phyloP scores from a whole-genome alignment of 2,888 invertebrate genomes.

The Caenorhabditis sp. region DNA sequence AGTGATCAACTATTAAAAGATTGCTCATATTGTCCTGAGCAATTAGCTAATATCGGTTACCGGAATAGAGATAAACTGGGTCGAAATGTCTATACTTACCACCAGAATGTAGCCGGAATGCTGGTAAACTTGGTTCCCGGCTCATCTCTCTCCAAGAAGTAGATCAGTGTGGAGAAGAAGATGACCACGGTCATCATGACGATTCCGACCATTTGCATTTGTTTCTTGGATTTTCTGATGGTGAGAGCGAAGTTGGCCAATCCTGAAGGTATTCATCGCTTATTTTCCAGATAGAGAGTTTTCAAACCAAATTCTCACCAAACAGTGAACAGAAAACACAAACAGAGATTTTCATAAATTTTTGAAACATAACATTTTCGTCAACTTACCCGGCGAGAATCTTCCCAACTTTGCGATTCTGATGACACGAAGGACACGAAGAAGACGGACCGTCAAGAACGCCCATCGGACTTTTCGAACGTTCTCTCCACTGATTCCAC shows the following conservation, averaged over 20 bases:
- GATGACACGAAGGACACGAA: constrained; percentile 82
- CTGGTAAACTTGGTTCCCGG: constrained; percentile 82
- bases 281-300: too few species aligned
- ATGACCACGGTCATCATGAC: constrained; percentile 79
- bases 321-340: too few species aligned
- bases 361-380: too few species aligned
- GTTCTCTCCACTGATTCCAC: constrained; percentile 82
- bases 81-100: constrained; percentile 70
- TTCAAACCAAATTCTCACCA: too few species aligned
- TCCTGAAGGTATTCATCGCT: constrained; percentile 64
- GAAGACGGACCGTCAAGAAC: constrained; percentile 81
- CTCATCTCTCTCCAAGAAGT: constrained; percentile 82
- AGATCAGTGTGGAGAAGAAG: constrained; percentile 83
- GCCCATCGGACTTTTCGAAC: constrained; percentile 83
- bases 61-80: too few species aligned
- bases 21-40: too few species aligned
- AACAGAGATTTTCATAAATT: too few species aligned
- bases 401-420: constrained; percentile 82
- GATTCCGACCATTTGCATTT: constrained; percentile 82
- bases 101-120: constrained; percentile 83
- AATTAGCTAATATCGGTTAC: too few species aligned
- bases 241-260: constrained; percentile 82
- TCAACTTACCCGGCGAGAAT: constrained; percentile 79
- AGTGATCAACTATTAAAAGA: too few species aligned
- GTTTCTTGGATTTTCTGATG: constrained; percentile 82